These are phyloP conservation scores for Ophioninae sp. DNA, from an alignment of 2,888 invertebrate genomes.

Conservation along the genomic window DNA sequence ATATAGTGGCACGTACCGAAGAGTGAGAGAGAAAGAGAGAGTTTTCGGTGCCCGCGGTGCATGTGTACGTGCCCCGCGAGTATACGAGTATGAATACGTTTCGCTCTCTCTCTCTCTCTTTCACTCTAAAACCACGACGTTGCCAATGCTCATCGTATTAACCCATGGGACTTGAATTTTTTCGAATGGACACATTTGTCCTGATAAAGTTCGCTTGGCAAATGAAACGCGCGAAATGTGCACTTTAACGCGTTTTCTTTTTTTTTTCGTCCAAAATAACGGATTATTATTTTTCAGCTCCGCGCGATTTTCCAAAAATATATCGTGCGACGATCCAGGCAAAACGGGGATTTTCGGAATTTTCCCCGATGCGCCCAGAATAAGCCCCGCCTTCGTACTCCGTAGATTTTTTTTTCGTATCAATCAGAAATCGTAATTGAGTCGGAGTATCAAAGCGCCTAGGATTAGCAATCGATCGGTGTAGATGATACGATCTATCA, in stretches of 20 bases:
- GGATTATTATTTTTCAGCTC: background rate
- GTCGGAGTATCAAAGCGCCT: background rate
- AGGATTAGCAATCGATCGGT: background rate
- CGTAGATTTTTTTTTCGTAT: background rate
- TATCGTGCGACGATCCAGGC: background rate
- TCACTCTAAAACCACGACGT: slow-evolving; percentile 49
- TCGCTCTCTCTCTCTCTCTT: slow-evolving; percentile 3
- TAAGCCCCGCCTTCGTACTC: background rate
- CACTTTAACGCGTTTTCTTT: background rate
- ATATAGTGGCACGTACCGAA: slow-evolving; percentile 56
- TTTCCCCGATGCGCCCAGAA: background rate
- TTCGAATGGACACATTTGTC: slow-evolving; percentile 2
- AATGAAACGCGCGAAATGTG: background rate
- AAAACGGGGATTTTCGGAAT: background rate
- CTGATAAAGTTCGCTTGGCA: background rate
- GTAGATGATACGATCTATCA: background rate
- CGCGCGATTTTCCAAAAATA: background rate
- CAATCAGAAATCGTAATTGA: background rate
- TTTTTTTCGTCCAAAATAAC: background rate
- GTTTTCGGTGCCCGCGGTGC: slow-evolving; percentile 16
- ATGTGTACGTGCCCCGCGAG: slow-evolving; percentile 24
- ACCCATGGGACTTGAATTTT: slow-evolving; percentile 10
- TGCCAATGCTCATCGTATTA: slow-evolving; percentile 58
- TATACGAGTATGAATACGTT: slow-evolving; percentile 15
- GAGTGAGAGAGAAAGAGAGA: slow-evolving; percentile 36